Conservation (phyloP, 2,888 invertebrate species). For the Clitarchus hookeri region DNA sequence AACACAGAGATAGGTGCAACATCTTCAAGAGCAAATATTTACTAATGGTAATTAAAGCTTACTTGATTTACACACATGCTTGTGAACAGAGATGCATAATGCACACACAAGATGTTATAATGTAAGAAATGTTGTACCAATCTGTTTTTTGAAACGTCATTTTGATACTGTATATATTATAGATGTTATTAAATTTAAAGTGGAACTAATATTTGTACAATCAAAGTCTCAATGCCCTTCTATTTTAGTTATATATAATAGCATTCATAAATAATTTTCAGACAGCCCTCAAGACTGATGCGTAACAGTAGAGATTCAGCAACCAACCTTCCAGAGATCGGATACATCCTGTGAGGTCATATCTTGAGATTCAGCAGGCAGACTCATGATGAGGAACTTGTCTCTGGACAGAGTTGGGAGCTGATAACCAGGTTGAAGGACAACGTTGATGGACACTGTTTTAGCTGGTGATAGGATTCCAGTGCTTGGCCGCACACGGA, state of each 20-base stretch:
- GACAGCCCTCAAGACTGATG: no score
- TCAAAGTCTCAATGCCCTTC: no score
- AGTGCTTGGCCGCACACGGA: constrained; percentile 86
- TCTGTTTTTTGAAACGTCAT: background rate
- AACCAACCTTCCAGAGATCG: constrained; percentile 74
- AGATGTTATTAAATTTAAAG: no score
- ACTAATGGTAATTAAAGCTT: no score
- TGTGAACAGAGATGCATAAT: background rate
- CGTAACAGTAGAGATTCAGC: background rate
- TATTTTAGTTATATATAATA: no score
- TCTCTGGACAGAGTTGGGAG: constrained; percentile 73
- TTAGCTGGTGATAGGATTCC: constrained; percentile 73
- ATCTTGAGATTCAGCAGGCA: constrained; percentile 65
- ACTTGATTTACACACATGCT: background rate
- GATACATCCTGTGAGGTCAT: constrained; percentile 65
- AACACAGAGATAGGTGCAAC: background rate
- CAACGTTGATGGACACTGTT: constrained; percentile 69
- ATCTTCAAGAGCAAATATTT: background rate
- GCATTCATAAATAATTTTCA: no score
- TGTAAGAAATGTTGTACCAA: background rate
- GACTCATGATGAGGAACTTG: constrained; percentile 87
- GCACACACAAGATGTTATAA: background rate
- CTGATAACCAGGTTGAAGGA: constrained; percentile 74
- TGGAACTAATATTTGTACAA: no score
- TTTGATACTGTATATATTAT: no score